A percentile compares a stretch with the other conserved stretches of the same genome.
These are phyloP conservation scores for Setophaga petechia DNA, from an alignment of 2,113 vertebrate species.

Conservation along the genomic window DNA sequence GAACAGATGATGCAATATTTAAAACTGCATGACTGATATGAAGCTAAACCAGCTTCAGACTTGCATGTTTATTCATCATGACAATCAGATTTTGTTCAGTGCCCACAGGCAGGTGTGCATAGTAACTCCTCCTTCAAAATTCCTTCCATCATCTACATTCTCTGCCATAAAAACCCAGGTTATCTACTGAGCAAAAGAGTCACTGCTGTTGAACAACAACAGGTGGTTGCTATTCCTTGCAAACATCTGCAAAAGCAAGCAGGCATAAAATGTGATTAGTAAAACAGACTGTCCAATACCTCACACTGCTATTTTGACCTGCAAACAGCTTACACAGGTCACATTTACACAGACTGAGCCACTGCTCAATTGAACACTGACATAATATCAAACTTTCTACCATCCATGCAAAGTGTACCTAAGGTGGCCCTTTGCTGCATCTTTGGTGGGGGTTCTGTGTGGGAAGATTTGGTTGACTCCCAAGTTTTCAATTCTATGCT, in stretches of 20 bases:
- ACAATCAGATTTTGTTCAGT: neutral
- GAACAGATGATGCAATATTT: neutral
- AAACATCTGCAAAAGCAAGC: slow-evolving; percentile 1
- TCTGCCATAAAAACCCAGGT: neutral
- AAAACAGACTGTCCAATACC: neutral
- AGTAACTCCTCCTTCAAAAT: neutral
- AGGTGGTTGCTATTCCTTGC: neutral
- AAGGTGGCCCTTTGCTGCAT: neutral
- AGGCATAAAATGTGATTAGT: neutral
- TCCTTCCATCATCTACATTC: neutral
- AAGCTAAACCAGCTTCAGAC: neutral
- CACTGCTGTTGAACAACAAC: neutral
- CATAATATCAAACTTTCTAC: neutral
- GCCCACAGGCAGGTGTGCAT: neutral
- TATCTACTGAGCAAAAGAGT: neutral
- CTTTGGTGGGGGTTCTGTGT: neutral
- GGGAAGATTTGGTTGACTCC: neutral
- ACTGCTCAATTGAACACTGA: neutral
- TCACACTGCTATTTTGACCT: neutral
- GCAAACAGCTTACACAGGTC: neutral
- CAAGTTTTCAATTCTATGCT: neutral
- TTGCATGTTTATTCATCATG: neutral
- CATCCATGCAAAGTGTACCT: neutral
- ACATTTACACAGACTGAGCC: neutral
- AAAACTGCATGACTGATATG: neutral